Conservation (phyloP, 2,797 vertebrate species). For the Sebastes aleutianus region DNA sequence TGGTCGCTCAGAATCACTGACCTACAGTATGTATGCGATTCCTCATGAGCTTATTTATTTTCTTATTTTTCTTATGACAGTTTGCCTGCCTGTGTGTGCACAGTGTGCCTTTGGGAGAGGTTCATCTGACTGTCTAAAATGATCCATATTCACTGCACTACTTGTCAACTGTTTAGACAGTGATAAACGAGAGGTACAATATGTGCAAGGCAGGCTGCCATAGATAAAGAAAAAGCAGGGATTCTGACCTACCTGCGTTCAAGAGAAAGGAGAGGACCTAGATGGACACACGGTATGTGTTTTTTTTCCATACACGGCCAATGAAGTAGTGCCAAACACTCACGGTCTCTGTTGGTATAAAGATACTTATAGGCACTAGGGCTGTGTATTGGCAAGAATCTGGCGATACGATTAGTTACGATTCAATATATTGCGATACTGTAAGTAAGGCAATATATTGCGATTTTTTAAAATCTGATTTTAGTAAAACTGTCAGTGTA, state of each 20-base stretch:
- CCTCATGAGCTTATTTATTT: conserved; percentile 25
- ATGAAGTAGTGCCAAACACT: not conserved
- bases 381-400: too few species aligned
- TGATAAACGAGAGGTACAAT: conserved; percentile 67
- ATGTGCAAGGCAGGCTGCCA: conserved; percentile 56
- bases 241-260: conserved; percentile 51
- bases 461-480: too few species aligned
- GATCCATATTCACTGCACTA: conserved; percentile 70
- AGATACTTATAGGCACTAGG: not conserved
- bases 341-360: not conserved
- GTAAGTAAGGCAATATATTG: too few species aligned
- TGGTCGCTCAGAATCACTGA: conserved; percentile 2
- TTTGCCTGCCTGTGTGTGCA: conserved; percentile 21
- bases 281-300: not conserved
- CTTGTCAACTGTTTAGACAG: conserved; percentile 66
- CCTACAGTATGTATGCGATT: conserved; percentile 9
- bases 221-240: conserved; percentile 53
- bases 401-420: too few species aligned
- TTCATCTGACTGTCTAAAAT: conserved; percentile 66
- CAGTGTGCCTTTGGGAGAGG: conserved; percentile 49
- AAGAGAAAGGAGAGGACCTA: conserved; percentile 29
- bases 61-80: conserved; percentile 31
- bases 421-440: too few species aligned
- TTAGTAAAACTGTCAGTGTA: not conserved
- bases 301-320: not conserved